Base-by-base conservation (phyloP, 2,888 invertebrate species). In the Eilema griseolum region DNA sequence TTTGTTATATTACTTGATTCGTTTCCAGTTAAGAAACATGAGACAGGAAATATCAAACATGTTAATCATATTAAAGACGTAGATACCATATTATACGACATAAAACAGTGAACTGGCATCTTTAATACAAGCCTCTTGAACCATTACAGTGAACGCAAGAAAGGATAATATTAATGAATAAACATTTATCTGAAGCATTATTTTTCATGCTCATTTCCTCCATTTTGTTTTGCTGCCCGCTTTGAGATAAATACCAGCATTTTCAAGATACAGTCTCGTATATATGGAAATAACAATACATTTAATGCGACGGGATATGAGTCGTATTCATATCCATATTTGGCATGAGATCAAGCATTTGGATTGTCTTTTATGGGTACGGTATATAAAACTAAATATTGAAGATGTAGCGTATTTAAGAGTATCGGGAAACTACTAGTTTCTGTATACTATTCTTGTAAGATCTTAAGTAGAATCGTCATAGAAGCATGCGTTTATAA, bases 271-370 rank as follows among this genome's bases (percentile, higher is more conserved):
- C 66, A 73, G 67, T 78, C 77, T 73, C 76, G 72, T 82, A 66
- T 73, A 73, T 81, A 82, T 78, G 82, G 73, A 82, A 82, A 81
- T 80, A 76, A 73, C 68, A 80, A 79, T 81, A 81, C 73, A 76
- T 74, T 70, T 73, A 81, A 74, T 72, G 70, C 67, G 61, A 64
- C 63, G 66, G 77, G 74, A 76, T 82, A 75, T 72, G 73, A 75
- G 70, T 67, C 67, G 69, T 66, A 77, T 76, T 79, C 72, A 71
- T 77, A 66, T 74, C 72, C 72, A 73, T 76, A 76, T 83, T 83
- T 83, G 84, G 84, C 84, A 71, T 67, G 59, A 66, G 69, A 73
- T 75, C 81, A 83, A 74, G 64, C 70, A 69, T 56, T 64, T 63
- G 28, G n/a, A 26, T 41, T 41, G 41, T 37, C 41, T 41, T 41